Evolutionary conservation across 2,113 vertebrate species (phyloP).

Genomic region (Hylia prasina): DNA sequence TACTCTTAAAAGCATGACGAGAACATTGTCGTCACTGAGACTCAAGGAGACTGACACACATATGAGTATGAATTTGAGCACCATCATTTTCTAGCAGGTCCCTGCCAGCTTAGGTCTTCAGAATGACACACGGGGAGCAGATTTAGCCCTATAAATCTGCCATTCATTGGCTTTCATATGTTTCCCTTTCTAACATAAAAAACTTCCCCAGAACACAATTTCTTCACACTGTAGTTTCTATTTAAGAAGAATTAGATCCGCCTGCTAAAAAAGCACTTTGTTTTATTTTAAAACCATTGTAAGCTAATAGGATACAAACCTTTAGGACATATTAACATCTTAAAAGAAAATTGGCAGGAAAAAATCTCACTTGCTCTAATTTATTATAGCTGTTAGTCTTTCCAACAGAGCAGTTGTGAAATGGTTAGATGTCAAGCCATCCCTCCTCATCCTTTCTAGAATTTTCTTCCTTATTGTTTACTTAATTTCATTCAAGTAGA

Average conservation of each 20-base stretch:
- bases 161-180: neutral
- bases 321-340: neutral
- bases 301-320: neutral
- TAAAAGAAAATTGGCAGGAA: neutral
- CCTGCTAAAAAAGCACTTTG: neutral
- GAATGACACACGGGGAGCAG: neutral
- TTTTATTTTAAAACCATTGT: neutral
- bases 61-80: neutral
- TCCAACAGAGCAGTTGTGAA: neutral
- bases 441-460: neutral
- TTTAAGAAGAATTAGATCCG: neutral
- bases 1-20: neutral
- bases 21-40: neutral
- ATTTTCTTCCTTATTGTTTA: neutral
- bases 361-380: neutral
- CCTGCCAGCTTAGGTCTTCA: neutral
- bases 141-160: neutral
- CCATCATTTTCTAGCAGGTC: neutral
- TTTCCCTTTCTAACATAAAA: neutral
- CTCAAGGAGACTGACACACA: neutral
- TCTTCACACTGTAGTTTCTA: neutral
- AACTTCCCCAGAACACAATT: neutral
- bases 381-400: neutral
- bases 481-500: neutral
- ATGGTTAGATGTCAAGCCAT: neutral